A percentile compares a stretch with the other conserved stretches of the same genome.
Evolutionary conservation across 2,888 invertebrate species (phyloP).

Genomic region (Mythimna vitellina): DNA sequence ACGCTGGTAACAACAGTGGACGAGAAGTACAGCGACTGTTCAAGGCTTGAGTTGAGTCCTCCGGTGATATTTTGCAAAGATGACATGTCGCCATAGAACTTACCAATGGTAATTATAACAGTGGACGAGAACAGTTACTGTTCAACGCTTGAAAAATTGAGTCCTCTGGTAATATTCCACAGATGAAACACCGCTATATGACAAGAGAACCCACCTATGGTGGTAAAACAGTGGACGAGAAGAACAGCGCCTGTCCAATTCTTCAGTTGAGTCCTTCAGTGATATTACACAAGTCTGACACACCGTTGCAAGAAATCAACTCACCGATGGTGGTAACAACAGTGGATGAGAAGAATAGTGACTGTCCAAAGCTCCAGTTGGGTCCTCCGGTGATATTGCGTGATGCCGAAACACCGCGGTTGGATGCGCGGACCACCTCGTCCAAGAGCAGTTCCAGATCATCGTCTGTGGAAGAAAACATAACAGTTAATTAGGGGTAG

Average conservation of each 20-base stretch:
- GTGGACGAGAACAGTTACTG: no score
- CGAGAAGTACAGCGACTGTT: slow-evolving; percentile 96
- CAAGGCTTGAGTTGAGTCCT: slow-evolving; percentile 97
- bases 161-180: no score
- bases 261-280: no score
- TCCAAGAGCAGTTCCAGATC: slow-evolving; percentile 93
- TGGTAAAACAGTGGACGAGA: no score
- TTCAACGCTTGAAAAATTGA: no score
- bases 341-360: slow-evolving; percentile 96
- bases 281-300: no score
- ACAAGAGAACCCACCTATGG: no score
- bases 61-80: slow-evolving; percentile 94
- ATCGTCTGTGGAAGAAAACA: slow-evolving; percentile 89
- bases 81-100: slow-evolving; percentile 91
- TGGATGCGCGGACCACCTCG: slow-evolving; percentile 93
- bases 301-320: background rate
- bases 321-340: slow-evolving; percentile 95
- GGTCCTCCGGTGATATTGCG: slow-evolving; percentile 94
- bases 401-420: slow-evolving; percentile 94
- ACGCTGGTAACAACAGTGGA: slow-evolving; percentile 97
- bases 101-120: no score
- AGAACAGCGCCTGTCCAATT: no score
- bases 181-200: no score
- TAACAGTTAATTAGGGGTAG: background rate
- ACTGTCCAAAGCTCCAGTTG: slow-evolving; percentile 97